These are phyloP conservation scores for Anthopleura sola DNA, from an alignment of 64 coral and sea anemone genomes.

Conservation along the genomic window DNA sequence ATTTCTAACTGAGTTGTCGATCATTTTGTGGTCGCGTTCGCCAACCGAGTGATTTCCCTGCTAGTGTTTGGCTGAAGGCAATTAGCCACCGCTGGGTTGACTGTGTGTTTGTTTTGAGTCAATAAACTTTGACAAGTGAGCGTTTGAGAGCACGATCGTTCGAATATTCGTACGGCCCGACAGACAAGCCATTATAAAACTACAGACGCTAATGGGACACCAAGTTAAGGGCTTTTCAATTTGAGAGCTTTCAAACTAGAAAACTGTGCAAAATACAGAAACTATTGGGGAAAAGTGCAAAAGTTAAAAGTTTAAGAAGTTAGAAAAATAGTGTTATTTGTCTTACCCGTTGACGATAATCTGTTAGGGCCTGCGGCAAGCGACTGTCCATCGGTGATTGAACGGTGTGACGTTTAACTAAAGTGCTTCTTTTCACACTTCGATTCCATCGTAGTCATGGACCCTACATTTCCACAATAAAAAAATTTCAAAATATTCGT, in stretches of 20 bases:
- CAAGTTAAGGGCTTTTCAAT: neutral
- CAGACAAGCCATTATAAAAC: neutral
- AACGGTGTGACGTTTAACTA: neutral
- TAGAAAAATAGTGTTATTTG: neutral
- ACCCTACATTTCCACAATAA: neutral
- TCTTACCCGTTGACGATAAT: slow-evolving; percentile 1
- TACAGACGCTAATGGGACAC: neutral
- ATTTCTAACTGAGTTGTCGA: neutral
- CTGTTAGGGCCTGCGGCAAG: neutral
- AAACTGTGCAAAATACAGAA: neutral
- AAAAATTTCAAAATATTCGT: neutral
- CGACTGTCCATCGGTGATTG: slow-evolving; percentile 1
- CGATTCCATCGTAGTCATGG: neutral
- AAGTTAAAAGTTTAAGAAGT: neutral
- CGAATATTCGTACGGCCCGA: neutral
- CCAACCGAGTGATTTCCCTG: neutral
- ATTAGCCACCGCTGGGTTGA: slow-evolving; percentile 15
- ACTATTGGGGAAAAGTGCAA: neutral
- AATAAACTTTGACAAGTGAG: neutral
- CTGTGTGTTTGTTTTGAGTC: slow-evolving; percentile 19
- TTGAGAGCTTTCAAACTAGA: neutral
- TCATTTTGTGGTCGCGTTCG: neutral
- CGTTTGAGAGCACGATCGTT: neutral
- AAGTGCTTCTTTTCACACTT: neutral
- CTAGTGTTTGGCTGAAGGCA: neutral